Evolutionary conservation across 2,113 vertebrate genomes (phyloP), one percentile per base, ranked within the genome.

Genomic region (Probosciger aterrimus): DNA sequence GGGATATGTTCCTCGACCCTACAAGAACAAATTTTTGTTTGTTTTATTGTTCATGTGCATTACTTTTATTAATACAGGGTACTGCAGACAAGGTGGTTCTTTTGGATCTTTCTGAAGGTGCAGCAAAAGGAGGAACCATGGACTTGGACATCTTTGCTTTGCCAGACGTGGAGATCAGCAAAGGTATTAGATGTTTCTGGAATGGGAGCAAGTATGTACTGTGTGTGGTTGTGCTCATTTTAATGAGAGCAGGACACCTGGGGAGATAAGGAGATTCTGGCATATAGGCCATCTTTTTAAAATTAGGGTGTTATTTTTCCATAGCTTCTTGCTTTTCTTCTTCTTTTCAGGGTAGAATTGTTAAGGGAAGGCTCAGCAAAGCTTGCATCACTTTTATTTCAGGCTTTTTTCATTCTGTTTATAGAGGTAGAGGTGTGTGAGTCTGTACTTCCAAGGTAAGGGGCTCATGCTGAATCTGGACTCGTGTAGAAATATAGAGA

Each of bases 111-210:
- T 98, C 98, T 39, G 99, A 99, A 94, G 97, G 98, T 86, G 97
- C 98, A n/a, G 98, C 98, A 20, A 99, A 99, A 97, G 98, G 98
- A 76, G 99, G 98, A 33, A 98, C 97, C 7, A 98, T 98, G 96
- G 99, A 99, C 89, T 96, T 99, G 43, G 99, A 99, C 85, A 98
- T 99, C 75, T 99, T 99, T 97, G 97, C n/a, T 64, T 92, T 99
- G 70, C 99, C 99, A 14, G 98, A 99, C 33, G 98, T 99, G 41
- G 98, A 99, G 79, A 98, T 99, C 64, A 99, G 98, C 93, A 99
- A 97, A 98, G 99, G 99, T 99, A 96, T 82, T 41, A n/a, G 27
- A 15, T 84, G 17, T 69, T 91, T 41, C 30, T 96, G 85, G 63
- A 96, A 10, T 84, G 37, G 86, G 64, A 46, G 33, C 4, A 27